Evolutionary conservation across 2,888 invertebrate species (phyloP), one percentile per base, ranked within the genome.

Genomic region (Drosophila infuscata): DNA sequence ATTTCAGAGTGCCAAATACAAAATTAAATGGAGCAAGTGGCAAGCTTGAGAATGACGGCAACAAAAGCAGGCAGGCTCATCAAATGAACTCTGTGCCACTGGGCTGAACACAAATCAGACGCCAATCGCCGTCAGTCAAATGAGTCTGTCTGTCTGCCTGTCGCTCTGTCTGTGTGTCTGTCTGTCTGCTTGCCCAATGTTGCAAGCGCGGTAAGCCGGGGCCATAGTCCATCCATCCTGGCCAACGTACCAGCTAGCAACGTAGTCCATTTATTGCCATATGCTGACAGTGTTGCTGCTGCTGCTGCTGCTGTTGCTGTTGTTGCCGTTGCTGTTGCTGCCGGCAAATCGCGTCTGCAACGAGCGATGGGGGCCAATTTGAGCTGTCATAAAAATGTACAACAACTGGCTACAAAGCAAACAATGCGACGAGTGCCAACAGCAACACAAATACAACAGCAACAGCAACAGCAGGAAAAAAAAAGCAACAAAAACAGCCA

Each of bases 351-450:
- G 75, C 79, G 78, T 70, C 75, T 66, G 61, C 63, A 61, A 56
- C 62, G 62, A 51, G 86, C 86, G 83, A 86, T 80, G 88, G 85
- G 89, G 87, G 87, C 87, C 87, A 87, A 87, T 87, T 87, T 87
- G 89, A 86, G 87, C 87, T 88, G 87, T 87, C 87, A 87, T 87
- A 87, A 87, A 87, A 87, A 87, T 88, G 88, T 86, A 88, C 83
- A 85, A 88, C 85, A 85, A 85, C 88, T 79, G 89, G 87, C 88
- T 78, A 88, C 86, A 87, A 85, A 88, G 85, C 85, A 85, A 85
- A 85, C 85, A 85, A 88, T 85, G 79, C 85, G 85, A 88, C 88
- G 85, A 88, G 83, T 85, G 85, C 87, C 88, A 88, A 86, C 86
- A 88, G 83, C 83, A 80, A 83, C 83, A 78, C 57, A 57, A 57